Percentiles rank a stretch among this genome's conserved stretches.
These are phyloP conservation scores for Panulirus ornatus DNA, from an alignment of 1,140 invertebrate species.

Conservation along the genomic window DNA sequence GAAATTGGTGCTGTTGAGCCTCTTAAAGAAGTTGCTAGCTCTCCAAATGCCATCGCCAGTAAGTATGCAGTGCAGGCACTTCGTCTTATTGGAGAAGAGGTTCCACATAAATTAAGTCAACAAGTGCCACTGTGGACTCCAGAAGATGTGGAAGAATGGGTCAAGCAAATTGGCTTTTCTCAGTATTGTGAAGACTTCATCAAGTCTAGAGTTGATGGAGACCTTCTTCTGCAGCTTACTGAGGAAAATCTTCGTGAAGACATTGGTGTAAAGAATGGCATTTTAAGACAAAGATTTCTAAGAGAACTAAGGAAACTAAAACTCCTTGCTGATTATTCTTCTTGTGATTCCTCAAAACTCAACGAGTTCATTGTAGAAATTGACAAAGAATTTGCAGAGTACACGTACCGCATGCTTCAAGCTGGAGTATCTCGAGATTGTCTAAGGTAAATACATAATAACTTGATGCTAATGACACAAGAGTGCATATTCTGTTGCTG, in stretches of 20 bases:
- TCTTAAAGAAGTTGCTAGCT: conserved; percentile 96
- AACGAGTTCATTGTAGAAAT: conserved; percentile 93
- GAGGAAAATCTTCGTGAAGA: conserved; percentile 95
- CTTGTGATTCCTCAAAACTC: conserved; percentile 93
- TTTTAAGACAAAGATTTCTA: conserved; percentile 94
- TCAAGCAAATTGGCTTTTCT: conserved; percentile 96
- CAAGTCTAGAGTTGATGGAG: conserved; percentile 97
- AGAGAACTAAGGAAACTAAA: conserved; percentile 96
- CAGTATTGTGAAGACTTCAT: conserved; percentile 91
- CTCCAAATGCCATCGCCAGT: conserved; percentile 97
- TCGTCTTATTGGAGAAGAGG: conserved; percentile 95
- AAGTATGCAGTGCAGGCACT: conserved; percentile 98
- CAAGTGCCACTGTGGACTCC: conserved; percentile 98
- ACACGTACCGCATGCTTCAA: conserved; percentile 97
- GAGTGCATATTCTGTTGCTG: too few relatives aligned
- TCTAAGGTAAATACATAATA: conserved; percentile 80
- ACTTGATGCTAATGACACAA: too few relatives aligned
- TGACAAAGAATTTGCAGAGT: conserved; percentile 94
- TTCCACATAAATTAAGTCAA: conserved; percentile 97
- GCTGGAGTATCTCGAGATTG: conserved; percentile 94
- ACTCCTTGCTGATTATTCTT: conserved; percentile 98
- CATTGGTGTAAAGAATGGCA: conserved; percentile 95
- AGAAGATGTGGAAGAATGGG: conserved; percentile 98
- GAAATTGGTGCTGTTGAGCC: conserved; percentile 97
- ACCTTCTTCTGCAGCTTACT: conserved; percentile 94